Conservation (phyloP, 2,888 invertebrate genomes). For the Philopedon plagiatum region DNA sequence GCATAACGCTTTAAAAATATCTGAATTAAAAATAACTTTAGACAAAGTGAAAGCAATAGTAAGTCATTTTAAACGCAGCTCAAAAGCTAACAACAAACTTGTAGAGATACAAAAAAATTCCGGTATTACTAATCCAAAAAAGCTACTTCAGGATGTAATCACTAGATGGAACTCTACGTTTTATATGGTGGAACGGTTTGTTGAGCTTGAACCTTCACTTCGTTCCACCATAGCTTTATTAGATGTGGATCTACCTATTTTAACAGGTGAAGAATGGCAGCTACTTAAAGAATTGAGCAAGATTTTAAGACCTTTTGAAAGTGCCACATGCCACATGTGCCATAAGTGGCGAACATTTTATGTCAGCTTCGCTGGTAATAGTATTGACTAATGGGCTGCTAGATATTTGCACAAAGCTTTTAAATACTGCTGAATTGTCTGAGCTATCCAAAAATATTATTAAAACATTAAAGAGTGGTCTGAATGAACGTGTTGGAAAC, state of each 20-base stretch:
- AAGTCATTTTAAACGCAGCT: slow-evolving; percentile 35
- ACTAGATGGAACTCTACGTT: slow-evolving; percentile 53
- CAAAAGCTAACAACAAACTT: slow-evolving; percentile 55
- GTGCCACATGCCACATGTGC: slow-evolving; percentile 52
- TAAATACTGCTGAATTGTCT: background rate
- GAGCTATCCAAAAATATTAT: slow-evolving; percentile 5
- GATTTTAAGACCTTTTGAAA: slow-evolving; percentile 53
- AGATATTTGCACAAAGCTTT: slow-evolving; percentile 38
- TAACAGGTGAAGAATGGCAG: slow-evolving; percentile 29
- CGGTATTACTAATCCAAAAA: slow-evolving; percentile 30
- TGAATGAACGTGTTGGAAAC: slow-evolving; percentile 29
- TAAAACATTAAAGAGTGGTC: slow-evolving; percentile 22
- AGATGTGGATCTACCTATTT: slow-evolving; percentile 18
- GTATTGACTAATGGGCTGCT: slow-evolving; percentile 48
- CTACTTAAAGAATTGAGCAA: slow-evolving; percentile 48
- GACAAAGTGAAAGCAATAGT: slow-evolving; percentile 52
- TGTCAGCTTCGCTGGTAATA: slow-evolving; percentile 50
- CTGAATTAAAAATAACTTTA: slow-evolving; percentile 1
- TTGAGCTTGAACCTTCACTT: slow-evolving; percentile 36
- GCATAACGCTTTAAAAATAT: background rate
- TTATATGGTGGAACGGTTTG: slow-evolving; percentile 43
- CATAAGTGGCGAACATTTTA: slow-evolving; percentile 51
- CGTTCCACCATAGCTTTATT: slow-evolving; percentile 24
- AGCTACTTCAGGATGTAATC: slow-evolving; percentile 49
- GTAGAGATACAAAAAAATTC: slow-evolving; percentile 56